phyloP scores from a whole-genome alignment of 2,113 vertebrate genomes.

The Kobus ellipsiprymnus region DNA sequence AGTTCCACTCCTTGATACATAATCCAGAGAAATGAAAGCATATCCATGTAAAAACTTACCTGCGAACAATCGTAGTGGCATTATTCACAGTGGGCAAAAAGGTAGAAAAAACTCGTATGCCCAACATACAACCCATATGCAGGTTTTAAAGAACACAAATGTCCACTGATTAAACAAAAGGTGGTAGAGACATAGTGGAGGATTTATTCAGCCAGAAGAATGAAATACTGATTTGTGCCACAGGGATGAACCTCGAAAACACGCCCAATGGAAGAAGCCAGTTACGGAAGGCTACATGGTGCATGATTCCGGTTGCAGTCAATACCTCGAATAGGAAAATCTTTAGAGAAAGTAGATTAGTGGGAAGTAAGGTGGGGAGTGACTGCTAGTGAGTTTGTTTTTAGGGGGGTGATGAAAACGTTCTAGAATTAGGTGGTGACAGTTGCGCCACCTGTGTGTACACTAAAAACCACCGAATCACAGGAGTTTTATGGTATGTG shows the following conservation, averaged over 20 bases:
- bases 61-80: rapidly evolving
- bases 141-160: background rate
- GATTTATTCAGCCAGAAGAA: background rate
- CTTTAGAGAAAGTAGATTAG: background rate
- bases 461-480: background rate
- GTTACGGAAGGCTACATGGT: rapidly evolving
- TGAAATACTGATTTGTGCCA: background rate
- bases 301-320: background rate
- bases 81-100: background rate
- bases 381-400: background rate
- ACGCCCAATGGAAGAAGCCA: too few species aligned
- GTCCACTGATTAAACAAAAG: background rate
- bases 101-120: background rate
- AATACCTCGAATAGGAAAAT: background rate
- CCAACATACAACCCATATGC: background rate
- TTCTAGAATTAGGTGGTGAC: background rate
- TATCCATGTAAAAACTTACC: rapidly evolving
- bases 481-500: background rate
- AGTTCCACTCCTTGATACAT: background rate
- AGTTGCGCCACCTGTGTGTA: background rate
- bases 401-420: background rate
- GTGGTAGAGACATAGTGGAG: too few species aligned
- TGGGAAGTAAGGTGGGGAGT: background rate
- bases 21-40: background rate
- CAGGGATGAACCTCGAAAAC: background rate